phyloP scores from a whole-genome alignment of 2,797 vertebrate genomes.

The Urosaurus nigricauda region DNA sequence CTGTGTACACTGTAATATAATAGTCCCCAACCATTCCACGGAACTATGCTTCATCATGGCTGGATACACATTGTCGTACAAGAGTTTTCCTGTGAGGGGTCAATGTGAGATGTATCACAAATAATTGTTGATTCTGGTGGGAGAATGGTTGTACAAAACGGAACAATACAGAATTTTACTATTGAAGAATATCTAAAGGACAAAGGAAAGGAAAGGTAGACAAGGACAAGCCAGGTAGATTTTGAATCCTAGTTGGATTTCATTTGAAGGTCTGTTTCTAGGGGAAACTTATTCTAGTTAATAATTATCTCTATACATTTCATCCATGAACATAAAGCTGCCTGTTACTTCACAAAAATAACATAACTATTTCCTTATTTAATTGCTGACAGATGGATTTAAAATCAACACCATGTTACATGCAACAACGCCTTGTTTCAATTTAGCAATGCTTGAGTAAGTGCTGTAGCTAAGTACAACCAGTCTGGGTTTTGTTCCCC shows the following conservation, averaged over 20 bases:
- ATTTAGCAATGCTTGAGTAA: conserved; percentile 25
- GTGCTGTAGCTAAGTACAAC: neutral
- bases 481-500: neutral
- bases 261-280: neutral
- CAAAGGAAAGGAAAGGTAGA: neutral
- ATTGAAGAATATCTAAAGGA: conserved; percentile 13
- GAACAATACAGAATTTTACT: neutral
- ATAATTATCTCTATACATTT: neutral
- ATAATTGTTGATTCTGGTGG: neutral
- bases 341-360: neutral
- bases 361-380: conserved; percentile 28
- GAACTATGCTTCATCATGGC: neutral
- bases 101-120: neutral
- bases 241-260: neutral
- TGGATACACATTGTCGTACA: conserved; percentile 20
- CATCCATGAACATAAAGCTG: neutral
- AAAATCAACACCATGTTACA: neutral
- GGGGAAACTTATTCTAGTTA: neutral
- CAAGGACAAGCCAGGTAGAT: neutral
- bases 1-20: neutral
- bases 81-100: conserved; percentile 16
- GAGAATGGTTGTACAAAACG: conserved; percentile 20
- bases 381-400: conserved; percentile 14
- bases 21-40: neutral
- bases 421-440: neutral